Base-by-base conservation (phyloP, 2,888 invertebrate genomes). In the Caenorhabditis sp. region DNA sequence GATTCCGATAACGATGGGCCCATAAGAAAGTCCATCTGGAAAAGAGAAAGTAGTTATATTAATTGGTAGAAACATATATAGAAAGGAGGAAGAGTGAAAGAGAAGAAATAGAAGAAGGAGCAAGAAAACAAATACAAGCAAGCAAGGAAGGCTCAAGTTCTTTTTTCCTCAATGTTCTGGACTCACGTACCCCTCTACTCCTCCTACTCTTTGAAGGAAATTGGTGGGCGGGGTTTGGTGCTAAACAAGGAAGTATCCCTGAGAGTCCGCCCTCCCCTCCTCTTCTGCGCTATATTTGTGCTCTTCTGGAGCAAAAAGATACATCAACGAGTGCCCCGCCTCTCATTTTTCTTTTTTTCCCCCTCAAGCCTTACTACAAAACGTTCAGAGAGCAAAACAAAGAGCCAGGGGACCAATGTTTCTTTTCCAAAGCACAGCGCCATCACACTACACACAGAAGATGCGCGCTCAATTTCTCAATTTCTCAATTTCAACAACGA, bases 11-110 rank as follows among this genome's bases (percentile, higher is more conserved):
- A 40, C 5, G 80, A 77, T 51, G 81, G 68, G 11, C 67, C 70
- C 67, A 86, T 71, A 28, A 83, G 67, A 70, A 84, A 76, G 32
- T 84, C 84, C 84, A 86, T 84, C 80, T 81, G 70, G 0, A 70
- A 68, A 28, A 15, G 35, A 37, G 26, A 35, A 58, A 9, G 9
- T 32, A 9, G 32, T 32, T 32, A 9, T 32, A 6, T 4, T 32
- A 6, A 9, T 32, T 32, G 32, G 9, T 32, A 6, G 32, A 4
- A 40, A 40, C 11, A 8, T 6, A 13, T 11, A 40, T 2, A 40
- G 13, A 11, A 13, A 40, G 2, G 13, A 40, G 6, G 13, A 13
- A 40, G 13, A 13, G 6, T 6, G 40, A 40, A 6, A 13, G 13
- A 4, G 9, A 32, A 32, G 32, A 32, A 32, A 4, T 32, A 32